Percentiles rank a stretch among this genome's conserved stretches.
Evolutionary conservation across 1,140 invertebrate genomes (phyloP).

Genomic region (Diorhabda sublineata): DNA sequence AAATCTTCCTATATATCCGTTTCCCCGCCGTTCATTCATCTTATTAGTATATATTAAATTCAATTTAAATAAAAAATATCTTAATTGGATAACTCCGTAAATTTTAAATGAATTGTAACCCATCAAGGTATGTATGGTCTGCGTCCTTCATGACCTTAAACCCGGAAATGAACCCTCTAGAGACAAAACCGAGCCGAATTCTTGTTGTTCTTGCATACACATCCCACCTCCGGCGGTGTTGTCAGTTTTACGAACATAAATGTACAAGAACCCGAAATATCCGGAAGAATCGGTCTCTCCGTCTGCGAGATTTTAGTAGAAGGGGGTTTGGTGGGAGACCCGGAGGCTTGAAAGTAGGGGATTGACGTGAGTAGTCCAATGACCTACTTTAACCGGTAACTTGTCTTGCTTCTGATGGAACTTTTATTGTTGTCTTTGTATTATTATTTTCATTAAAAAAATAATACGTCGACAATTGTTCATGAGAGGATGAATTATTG

Average conservation of each 20-base stretch:
- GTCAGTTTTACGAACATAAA: not conserved
- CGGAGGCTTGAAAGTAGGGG: not conserved
- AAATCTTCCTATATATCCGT: too few species aligned
- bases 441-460: not conserved
- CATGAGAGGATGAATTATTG: not conserved
- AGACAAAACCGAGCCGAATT: conserved; percentile 1
- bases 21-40: too few species aligned
- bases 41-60: too few species aligned
- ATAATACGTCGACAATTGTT: not conserved
- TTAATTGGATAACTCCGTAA: too few species aligned
- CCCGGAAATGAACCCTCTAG: not conserved
- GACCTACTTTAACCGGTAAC: not conserved
- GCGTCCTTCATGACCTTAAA: conserved; percentile 1
- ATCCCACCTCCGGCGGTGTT: not conserved
- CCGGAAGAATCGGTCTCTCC: not conserved
- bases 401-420: not conserved
- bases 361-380: not conserved
- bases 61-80: too few species aligned
- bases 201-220: not conserved
- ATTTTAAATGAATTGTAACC: too few species aligned
- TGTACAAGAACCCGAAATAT: not conserved
- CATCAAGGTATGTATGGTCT: too few species aligned
- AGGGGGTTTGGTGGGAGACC: not conserved
- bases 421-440: not conserved
- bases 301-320: not conserved